Evolutionary conservation across 2,797 vertebrate species (phyloP).

Genomic region (Lepilemur septentrionalis): DNA sequence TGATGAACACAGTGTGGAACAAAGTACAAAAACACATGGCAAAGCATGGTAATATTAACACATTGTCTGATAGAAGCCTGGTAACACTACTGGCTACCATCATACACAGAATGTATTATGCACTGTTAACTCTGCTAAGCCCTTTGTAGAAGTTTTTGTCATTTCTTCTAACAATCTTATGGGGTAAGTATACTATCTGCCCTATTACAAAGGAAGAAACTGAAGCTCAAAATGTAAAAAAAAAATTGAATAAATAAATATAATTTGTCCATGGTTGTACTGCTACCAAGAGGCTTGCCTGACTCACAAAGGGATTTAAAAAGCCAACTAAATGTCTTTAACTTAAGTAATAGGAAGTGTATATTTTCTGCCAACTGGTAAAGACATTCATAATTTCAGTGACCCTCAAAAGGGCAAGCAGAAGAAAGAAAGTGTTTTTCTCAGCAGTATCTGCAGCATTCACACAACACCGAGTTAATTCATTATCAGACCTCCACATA

Average conservation of each 20-base stretch:
- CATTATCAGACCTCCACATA: conserved; percentile 63
- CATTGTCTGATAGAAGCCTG: neutral
- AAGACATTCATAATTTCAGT: conserved; percentile 64
- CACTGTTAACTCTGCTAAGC: neutral
- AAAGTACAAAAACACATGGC: neutral
- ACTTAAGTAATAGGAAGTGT: neutral
- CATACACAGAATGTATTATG: neutral
- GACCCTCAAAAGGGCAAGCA: conserved; percentile 56
- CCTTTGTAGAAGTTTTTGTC: neutral
- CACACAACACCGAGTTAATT: conserved; percentile 57
- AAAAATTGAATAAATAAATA: neutral
- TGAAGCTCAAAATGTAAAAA: conserved; percentile 5
- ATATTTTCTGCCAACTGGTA: conserved; percentile 33
- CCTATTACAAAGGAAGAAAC: neutral
- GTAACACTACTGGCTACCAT: neutral
- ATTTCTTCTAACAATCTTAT: neutral
- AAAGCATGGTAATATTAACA: neutral
- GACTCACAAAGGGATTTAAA: neutral
- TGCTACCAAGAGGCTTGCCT: neutral
- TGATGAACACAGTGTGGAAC: neutral
- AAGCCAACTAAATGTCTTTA: conserved; percentile 22
- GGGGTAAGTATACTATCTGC: neutral
- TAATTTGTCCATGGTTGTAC: neutral
- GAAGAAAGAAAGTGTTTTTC: conserved; percentile 41
- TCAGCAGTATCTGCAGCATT: conserved; percentile 34